Conservation (phyloP, 2,113 vertebrate species). For the Hyla sarda region DNA sequence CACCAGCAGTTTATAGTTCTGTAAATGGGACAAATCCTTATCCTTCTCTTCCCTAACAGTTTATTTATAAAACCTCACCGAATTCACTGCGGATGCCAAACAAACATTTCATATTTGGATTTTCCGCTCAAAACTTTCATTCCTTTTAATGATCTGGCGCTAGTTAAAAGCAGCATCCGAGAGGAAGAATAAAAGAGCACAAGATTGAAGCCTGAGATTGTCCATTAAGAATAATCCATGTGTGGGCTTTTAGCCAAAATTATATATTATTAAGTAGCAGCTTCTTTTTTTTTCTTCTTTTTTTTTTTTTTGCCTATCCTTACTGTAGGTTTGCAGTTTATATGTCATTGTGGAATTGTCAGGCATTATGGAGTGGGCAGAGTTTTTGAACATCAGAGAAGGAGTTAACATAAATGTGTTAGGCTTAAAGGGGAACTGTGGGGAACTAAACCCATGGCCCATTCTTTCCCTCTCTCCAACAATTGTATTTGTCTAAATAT, state of each 20-base stretch:
- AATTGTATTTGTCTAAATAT: too few species aligned
- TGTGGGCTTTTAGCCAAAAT: neutral
- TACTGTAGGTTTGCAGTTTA: too few species aligned
- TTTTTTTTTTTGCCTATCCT: too few species aligned
- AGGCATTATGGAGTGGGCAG: too few species aligned
- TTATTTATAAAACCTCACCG: conserved; percentile 8
- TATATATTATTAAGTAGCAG: neutral
- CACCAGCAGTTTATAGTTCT: neutral
- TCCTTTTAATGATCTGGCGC: conserved; percentile 6
- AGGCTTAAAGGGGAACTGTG: too few species aligned
- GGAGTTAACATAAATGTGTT: too few species aligned
- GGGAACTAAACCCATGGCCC: too few species aligned
- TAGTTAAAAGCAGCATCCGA: neutral
- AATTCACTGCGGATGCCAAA: neutral
- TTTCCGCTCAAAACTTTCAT: neutral
- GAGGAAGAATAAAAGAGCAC: neutral
- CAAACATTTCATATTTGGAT: conserved; percentile 10
- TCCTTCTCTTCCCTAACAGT: neutral
- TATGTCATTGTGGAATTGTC: too few species aligned
- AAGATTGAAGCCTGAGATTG: neutral
- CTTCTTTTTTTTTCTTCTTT: neutral
- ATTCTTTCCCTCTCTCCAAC: too few species aligned
- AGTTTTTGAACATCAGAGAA: too few species aligned
- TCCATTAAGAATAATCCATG: neutral
- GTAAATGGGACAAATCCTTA: conserved; percentile 4